These are phyloP conservation scores for Rhagophthalmus giganteus DNA, from an alignment of 2,888 invertebrate species.

Conservation along the genomic window DNA sequence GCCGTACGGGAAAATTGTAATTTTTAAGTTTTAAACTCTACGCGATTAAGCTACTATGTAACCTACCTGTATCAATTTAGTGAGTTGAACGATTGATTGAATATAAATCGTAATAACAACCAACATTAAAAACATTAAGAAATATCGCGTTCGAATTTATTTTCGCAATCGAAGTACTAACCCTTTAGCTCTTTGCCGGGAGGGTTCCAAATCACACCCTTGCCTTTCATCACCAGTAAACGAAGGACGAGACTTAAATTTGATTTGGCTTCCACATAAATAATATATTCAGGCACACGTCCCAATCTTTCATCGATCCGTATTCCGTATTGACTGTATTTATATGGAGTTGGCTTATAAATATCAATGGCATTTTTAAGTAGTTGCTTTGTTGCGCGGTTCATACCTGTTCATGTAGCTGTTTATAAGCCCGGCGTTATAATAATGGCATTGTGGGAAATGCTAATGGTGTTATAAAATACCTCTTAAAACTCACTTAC, in stretches of 20 bases:
- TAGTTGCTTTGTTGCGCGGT: slow-evolving; percentile 36
- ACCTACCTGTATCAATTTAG: no score
- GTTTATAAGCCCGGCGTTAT: slow-evolving; percentile 22
- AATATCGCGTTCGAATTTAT: neutral
- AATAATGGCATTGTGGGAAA: slow-evolving; percentile 32
- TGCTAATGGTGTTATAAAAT: slow-evolving; percentile 35
- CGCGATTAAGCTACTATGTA: no score
- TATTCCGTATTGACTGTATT: slow-evolving; percentile 41
- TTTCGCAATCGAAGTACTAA: slow-evolving; percentile 7
- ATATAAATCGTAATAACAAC: neutral
- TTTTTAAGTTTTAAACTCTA: no score
- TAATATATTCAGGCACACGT: slow-evolving; percentile 44
- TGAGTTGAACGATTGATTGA: no score
- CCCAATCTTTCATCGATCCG: slow-evolving; percentile 43
- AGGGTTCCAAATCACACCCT: slow-evolving; percentile 18
- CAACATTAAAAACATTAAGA: neutral
- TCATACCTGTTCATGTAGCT: slow-evolving; percentile 36
- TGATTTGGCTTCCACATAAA: slow-evolving; percentile 36
- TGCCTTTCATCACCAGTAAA: slow-evolving; percentile 18
- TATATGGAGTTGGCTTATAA: slow-evolving; percentile 39
- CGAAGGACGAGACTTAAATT: slow-evolving; percentile 26
- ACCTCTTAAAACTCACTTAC: slow-evolving; percentile 27
- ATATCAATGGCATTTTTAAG: slow-evolving; percentile 44
- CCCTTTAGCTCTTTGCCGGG: slow-evolving; percentile 11
- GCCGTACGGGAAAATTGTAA: no score